phyloP scores from a whole-genome alignment of 1,140 invertebrate genomes.

The Agraylea sexmaculata region DNA sequence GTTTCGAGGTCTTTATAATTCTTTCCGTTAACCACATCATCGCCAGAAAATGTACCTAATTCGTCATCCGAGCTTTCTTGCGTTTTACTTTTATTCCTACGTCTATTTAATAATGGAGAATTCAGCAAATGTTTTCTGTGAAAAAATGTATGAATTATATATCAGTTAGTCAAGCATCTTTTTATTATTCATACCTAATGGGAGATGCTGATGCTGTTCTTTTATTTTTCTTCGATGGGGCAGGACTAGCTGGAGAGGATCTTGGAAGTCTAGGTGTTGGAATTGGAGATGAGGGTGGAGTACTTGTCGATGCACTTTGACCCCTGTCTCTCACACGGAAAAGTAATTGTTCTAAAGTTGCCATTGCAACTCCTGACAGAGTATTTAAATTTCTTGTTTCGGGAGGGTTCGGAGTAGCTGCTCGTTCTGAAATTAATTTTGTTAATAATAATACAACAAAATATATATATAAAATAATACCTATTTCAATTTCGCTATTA shows the following conservation, averaged over 20 bases:
- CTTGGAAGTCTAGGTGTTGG: constrained; percentile 46
- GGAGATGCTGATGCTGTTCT: constrained; percentile 68
- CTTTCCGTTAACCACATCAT: constrained; percentile 49
- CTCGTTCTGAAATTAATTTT: constrained; percentile 14
- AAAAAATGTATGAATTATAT: constrained; percentile 19
- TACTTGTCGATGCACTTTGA: constrained; percentile 17
- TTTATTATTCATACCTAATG: constrained; percentile 48
- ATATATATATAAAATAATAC: constrained; percentile 7
- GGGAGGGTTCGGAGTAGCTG: constrained; percentile 16
- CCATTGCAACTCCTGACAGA: constrained; percentile 29
- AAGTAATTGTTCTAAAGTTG: constrained; percentile 43
- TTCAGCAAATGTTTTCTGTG: constrained; percentile 59
- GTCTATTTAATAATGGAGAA: constrained; percentile 63
- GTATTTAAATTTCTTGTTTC: constrained; percentile 14
- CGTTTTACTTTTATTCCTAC: constrained; percentile 57
- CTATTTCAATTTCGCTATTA: constrained; percentile 19
- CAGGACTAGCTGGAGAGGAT: constrained; percentile 58
- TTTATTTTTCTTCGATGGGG: constrained; percentile 57
- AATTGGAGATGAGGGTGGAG: constrained; percentile 43
- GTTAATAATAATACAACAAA: too few species aligned
- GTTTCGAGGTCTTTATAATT: constrained; percentile 84
- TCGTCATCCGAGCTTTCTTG: constrained; percentile 84
- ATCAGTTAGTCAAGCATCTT: background rate
- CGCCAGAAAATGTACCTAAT: constrained; percentile 45
- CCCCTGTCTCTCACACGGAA: constrained; percentile 36